Conservation (phyloP, 1,140 invertebrate genomes). For the Littorina saxatilis region DNA sequence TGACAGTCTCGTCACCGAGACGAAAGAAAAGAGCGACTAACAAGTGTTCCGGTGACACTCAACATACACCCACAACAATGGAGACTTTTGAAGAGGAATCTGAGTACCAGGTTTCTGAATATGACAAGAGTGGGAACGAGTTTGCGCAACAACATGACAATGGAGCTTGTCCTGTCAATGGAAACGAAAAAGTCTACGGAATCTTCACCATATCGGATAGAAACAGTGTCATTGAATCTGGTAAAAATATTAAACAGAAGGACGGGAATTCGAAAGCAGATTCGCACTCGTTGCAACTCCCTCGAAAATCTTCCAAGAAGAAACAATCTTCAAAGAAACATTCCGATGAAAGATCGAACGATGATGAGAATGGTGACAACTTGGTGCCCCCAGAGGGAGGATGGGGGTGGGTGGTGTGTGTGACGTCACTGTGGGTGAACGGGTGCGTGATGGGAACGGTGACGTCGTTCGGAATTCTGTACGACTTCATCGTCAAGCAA, state of each 20-base stretch:
- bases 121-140: too few relatives aligned
- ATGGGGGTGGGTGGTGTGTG: constrained; percentile 87
- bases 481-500: constrained; percentile 82
- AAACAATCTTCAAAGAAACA: neutral
- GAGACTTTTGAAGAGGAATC: too few relatives aligned
- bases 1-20: neutral
- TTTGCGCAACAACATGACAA: neutral
- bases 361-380: constrained; percentile 1
- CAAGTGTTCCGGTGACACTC: neutral
- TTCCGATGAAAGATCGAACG: neutral
- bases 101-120: neutral
- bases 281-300: too few relatives aligned
- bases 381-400: constrained; percentile 85
- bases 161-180: neutral
- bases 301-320: neutral
- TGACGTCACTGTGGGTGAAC: constrained; percentile 91
- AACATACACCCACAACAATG: too few relatives aligned
- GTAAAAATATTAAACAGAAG: too few relatives aligned
- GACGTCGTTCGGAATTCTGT: constrained; percentile 91
- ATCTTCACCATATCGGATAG: neutral
- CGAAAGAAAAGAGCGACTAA: neutral
- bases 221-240: neutral
- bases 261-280: too few relatives aligned
- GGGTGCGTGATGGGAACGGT: constrained; percentile 93
- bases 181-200: neutral